Conservation (phyloP, 2,113 vertebrate genomes). For the Rhizomys pruinosus region DNA sequence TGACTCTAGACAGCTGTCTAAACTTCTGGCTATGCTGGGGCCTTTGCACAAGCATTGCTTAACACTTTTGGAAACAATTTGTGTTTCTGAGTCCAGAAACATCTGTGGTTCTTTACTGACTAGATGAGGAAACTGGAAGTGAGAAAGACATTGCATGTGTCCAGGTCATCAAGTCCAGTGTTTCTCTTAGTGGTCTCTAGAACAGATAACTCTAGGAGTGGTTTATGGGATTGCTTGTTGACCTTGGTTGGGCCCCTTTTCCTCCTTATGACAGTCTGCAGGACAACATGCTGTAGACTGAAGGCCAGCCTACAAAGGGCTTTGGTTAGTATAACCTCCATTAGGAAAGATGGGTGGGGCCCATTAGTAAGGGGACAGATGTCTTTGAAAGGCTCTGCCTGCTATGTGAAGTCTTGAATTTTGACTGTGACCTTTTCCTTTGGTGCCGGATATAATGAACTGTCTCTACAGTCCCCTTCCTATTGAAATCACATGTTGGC, state of each 20-base stretch:
- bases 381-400: constrained; percentile 30
- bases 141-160: constrained; percentile 16
- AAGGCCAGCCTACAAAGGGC: not conserved
- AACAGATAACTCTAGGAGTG: not conserved
- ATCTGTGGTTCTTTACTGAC: not conserved
- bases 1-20: constrained; percentile 79
- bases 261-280: not conserved
- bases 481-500: constrained; percentile 30
- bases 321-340: constrained; percentile 28
- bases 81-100: constrained; percentile 76
- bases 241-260: not conserved
- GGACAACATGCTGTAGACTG: not conserved
- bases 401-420: constrained; percentile 33
- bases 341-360: constrained; percentile 10
- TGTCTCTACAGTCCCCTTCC: constrained; percentile 27
- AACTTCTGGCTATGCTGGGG: constrained; percentile 61
- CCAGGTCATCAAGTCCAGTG: not conserved
- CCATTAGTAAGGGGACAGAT: not conserved
- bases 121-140: constrained; percentile 49
- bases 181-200: not conserved
- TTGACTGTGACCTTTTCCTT: constrained; percentile 60
- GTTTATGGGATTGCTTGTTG: not conserved
- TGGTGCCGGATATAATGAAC: constrained; percentile 45
- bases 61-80: constrained; percentile 82
- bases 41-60: constrained; percentile 74